A percentile compares a stretch with the other conserved stretches of the same genome.
Evolutionary conservation across 2,888 invertebrate genomes (phyloP).

Genomic region (Ecliptopera silaceata): DNA sequence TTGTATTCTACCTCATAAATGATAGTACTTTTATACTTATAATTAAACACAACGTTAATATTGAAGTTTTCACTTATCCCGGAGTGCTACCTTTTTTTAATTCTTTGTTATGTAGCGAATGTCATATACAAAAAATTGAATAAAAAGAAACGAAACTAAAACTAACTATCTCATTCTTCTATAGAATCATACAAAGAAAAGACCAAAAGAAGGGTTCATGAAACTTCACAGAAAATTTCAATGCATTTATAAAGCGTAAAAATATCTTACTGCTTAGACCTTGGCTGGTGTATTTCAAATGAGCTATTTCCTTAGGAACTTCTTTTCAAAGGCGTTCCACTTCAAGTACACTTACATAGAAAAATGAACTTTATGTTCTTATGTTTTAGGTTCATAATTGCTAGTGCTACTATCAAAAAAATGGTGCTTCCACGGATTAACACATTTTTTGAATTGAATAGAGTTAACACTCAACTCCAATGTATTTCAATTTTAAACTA

Average conservation of each 20-base stretch:
- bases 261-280: constrained; percentile 49
- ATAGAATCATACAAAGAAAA: constrained; percentile 6
- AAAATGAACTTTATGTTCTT: constrained; percentile 1
- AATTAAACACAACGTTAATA: no score
- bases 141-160: not conserved
- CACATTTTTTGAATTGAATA: no score
- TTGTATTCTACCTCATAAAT: no score
- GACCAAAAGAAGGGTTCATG: constrained; percentile 12
- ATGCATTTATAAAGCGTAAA: constrained; percentile 55
- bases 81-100: no score
- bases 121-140: not conserved
- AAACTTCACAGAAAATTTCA: constrained; percentile 36
- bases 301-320: constrained; percentile 63
- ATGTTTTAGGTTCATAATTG: not conserved
- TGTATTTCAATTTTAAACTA: no score
- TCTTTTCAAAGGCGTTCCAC: constrained; percentile 50
- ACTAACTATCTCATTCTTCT: not conserved
- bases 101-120: no score
- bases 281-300: constrained; percentile 70
- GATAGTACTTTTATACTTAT: no score
- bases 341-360: constrained; percentile 13
- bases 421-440: no score
- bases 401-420: no score
- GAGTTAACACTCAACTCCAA: no score
- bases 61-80: no score